Evolutionary conservation across 2,113 vertebrate species (phyloP), one percentile per base, ranked within the genome.

Genomic region (Microtus oregoni): DNA sequence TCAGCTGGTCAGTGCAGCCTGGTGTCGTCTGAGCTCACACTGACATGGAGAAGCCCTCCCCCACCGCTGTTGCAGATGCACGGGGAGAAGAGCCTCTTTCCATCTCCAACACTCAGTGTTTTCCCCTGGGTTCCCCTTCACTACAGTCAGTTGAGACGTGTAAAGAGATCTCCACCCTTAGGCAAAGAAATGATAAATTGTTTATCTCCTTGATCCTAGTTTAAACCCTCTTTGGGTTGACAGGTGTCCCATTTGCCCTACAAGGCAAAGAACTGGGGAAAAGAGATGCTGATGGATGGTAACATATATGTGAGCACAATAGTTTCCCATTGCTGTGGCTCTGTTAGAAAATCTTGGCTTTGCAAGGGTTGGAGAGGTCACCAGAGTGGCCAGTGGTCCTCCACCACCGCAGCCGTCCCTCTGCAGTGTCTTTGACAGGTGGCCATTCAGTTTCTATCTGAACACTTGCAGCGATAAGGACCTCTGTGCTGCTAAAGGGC

Each of bases 281-380:
- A 4, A 20, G 41, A 50, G 0, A 76, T 95, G 95, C 7, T 96
- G 97, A 96, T 28, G 15, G 95, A 96, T 63, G 92, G 96, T 93
- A 94, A 97, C 22, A 7, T 93, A 96, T 95, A 95, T 4, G 15
- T 30, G 1, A 2, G 30, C 3, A 20, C 35, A 47, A 76, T 17
- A 32, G 7, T 3, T 47, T 44, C 76, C 73, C 89, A 52, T 9
- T 24, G 17, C 83, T 52, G 50, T 24, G 93, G 24, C 75, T 83
- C 92, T 63, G 72, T 95, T 52, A 88, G n/a, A 61, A 58, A n/a
- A 6, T 73, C 87, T 52, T 67, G 76, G 44, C 35, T 68, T 83
- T n/a, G 35, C 58, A 85, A 87, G 77, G 65, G 38, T 58, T 70
- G 55, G 26, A 19, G 89, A 73, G 92, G 94, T 97, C 95, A 91